Base-by-base conservation (phyloP, 2,888 invertebrate species). In the Exocentrus adspersus region DNA sequence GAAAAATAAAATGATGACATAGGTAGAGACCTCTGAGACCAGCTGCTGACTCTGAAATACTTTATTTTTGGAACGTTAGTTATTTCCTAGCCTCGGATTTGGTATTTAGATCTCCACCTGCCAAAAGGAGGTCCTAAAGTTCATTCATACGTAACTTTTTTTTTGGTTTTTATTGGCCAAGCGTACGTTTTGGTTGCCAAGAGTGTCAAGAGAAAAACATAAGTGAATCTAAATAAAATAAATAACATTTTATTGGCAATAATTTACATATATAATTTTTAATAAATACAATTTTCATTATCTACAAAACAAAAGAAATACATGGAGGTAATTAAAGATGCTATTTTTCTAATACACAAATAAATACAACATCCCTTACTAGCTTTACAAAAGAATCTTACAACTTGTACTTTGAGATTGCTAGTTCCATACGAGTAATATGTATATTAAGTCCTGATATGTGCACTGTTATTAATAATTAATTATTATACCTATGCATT, bases 191-290 rank as follows among this genome's bases (percentile, higher is more conserved):
- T 68, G 67, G 68, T 65, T 73, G 75, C 72, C 73, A 73, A 69
- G 70, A 65, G 64, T 51, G 46, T 52, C 48, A 59, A 53, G 53
- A 54, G 65, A 68, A 71, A 72, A 69, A 62, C 67, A 61, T 71
- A 69, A 67, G 59, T 42, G 20, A 59, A 24, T 59, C 12, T 52
- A 54, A 69, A 69, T 70, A 73, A 74, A 74, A 74, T 74, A 73
- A 75, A 75, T 74, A 73, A 65, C 61, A 64, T 65, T 71, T 72
- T 71, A 73, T 73, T 72, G 73, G 72, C 73, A 75, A 74, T 72
- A 74, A 67, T 73, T 73, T 74, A 74, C 71, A 72, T 62, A 68
- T 64, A 68, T 62, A 67, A 48, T 62, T 70, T 68, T 62, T 46
- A 72, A 74, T 74, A 72, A 74, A 72, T 74, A 72, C 60, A 46